These are phyloP conservation scores for Pollachius pollachius DNA, from an alignment of 2,113 vertebrate genomes.

Conservation along the genomic window DNA sequence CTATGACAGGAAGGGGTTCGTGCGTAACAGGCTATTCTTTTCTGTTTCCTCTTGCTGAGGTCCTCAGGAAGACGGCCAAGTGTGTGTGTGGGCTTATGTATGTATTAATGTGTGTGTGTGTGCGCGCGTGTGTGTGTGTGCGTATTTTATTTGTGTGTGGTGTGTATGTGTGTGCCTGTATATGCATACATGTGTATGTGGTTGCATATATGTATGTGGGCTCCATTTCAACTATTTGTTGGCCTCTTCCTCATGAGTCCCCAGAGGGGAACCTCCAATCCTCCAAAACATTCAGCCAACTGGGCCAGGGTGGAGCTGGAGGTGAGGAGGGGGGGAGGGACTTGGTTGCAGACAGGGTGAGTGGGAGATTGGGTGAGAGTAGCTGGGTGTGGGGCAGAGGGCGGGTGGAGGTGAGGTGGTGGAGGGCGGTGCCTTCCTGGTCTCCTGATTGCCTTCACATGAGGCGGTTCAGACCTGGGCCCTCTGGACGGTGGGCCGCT, in stretches of 20 bases:
- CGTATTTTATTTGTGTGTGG: conserved; percentile 24
- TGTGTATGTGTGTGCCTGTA: conserved; percentile 17
- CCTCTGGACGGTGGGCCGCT: no score
- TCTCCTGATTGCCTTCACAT: conserved; percentile 50
- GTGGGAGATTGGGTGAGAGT: no score
- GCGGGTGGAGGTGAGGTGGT: neutral
- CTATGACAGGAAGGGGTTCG: conserved; percentile 61
- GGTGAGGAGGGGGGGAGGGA: conserved; percentile 3
- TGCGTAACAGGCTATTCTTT: conserved; percentile 71
- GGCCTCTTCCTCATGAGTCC: conserved; percentile 54
- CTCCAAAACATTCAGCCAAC: conserved; percentile 41
- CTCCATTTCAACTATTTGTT: conserved; percentile 7
- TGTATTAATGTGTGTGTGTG: conserved; percentile 19
- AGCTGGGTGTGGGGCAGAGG: neutral
- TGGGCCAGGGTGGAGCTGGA: conserved; percentile 40
- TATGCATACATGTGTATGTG: conserved; percentile 17
- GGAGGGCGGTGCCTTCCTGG: conserved; percentile 49
- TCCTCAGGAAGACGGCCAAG: conserved; percentile 42
- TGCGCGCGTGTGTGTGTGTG: conserved; percentile 7
- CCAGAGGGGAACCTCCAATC: conserved; percentile 38
- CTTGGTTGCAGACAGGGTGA: no score
- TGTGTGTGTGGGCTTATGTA: neutral
- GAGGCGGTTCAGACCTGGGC: conserved; percentile 12
- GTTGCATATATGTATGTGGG: neutral
- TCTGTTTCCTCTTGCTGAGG: conserved; percentile 73